These are phyloP conservation scores for Laticauda colubrina DNA, from an alignment of 2,113 vertebrate species.

Conservation along the genomic window DNA sequence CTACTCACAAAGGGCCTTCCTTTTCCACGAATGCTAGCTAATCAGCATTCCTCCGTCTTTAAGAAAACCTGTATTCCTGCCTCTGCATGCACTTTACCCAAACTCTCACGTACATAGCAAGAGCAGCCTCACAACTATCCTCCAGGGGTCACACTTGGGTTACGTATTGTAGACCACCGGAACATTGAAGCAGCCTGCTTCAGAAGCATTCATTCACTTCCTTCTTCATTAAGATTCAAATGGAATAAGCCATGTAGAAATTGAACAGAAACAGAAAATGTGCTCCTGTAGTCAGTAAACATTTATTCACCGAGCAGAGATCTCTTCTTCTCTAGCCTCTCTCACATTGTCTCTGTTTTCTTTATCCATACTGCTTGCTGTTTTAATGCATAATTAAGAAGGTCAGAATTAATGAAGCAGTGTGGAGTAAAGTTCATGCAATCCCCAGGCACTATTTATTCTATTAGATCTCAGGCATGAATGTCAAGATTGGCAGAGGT, in stretches of 20 bases:
- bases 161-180: conserved; percentile 57
- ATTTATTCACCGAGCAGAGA: conserved; percentile 69
- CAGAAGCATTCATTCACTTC: conserved; percentile 67
- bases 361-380: conserved; percentile 68
- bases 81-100: background rate
- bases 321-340: background rate
- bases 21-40: background rate
- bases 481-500: conserved; percentile 71
- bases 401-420: conserved; percentile 87
- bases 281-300: conserved; percentile 73
- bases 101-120: background rate
- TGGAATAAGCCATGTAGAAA: conserved; percentile 72
- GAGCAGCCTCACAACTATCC: conserved; percentile 62
- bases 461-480: conserved; percentile 73
- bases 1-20: background rate
- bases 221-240: conserved; percentile 76
- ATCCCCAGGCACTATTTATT: conserved; percentile 83
- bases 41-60: background rate
- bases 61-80: background rate
- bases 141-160: conserved; percentile 81
- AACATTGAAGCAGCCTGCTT: conserved; percentile 59
- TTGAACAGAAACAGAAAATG: conserved; percentile 71
- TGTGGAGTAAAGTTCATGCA: conserved; percentile 85
- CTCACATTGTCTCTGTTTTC: conserved; percentile 43
- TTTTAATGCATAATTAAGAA: conserved; percentile 90